Base-by-base conservation (phyloP, 2,113 vertebrate species). In the Pelecanoides urinatrix region DNA sequence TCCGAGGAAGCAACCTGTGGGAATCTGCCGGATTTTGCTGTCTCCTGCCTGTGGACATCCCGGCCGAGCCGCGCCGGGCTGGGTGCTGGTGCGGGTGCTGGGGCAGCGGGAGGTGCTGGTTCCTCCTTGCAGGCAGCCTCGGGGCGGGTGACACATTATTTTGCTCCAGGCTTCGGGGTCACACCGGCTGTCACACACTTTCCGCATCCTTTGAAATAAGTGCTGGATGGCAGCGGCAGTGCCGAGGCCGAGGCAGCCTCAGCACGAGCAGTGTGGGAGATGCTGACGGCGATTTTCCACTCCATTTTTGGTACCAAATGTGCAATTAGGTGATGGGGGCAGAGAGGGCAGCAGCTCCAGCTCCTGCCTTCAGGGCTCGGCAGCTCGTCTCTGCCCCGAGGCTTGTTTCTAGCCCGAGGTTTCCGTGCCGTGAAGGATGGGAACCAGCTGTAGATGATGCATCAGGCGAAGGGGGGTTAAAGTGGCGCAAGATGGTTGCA, bases 201-300 rank as follows among this genome's bases (percentile, higher is more conserved):
- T 40, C 88, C 68, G 6, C 6, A 10, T 79, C 93, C 89, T 85
- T 59, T 49, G 82, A 58, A 75, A 45, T 7, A 2, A 56, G 58
- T 0, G 14, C 87, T 27, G 81, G 71, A 38, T 7, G 66, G 65
- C 58, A 44, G 36, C 9, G 11, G 82, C 80, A 49, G 56, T 9
- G 6, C 89, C 14, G 2, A 16, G 6, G 94, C 61, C 16, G 2
- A 13, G 78, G 71, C 86, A 53, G 71, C 59, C 83, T 32, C 78
- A 30, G 36, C 68, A 1, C 3, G 21, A n/a, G 89, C 53, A 12
- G 88, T 10, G 3, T 10, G 1, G 38, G 86, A 53, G 87, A 59
- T 75, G 94, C 92, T 88, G 94, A 92, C 70, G 21, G 61, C 36
- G 19, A 92, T 93, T 97, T 97, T 96, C 96, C 95, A 88, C 90